A percentile compares a stretch with the other conserved stretches of the same genome.
Conservation (phyloP, 2,888 invertebrate species). For the Agelastica alni region DNA sequence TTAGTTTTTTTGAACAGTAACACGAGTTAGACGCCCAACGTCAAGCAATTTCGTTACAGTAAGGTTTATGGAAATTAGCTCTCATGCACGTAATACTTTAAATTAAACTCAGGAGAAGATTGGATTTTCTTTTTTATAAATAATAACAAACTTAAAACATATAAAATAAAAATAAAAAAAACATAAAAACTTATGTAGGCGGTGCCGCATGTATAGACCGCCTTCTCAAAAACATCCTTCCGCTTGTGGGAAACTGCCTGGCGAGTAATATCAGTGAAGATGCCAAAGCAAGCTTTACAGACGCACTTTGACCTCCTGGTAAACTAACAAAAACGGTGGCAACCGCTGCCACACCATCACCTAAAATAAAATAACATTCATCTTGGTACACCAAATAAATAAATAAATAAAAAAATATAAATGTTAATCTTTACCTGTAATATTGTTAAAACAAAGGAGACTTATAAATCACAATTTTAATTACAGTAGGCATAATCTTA, state of each 20-base stretch:
- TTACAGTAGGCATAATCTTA: background rate
- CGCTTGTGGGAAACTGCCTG: slow-evolving; percentile 62
- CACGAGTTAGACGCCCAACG: too few species aligned
- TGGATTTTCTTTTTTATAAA: slow-evolving; percentile 30
- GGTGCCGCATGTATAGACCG: slow-evolving; percentile 62
- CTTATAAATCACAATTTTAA: slow-evolving; percentile 1
- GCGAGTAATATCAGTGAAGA: slow-evolving; percentile 78
- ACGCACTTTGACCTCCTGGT: slow-evolving; percentile 82
- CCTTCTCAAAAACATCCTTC: slow-evolving; percentile 64
- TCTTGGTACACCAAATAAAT: too few species aligned
- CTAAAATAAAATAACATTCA: slow-evolving; percentile 51
- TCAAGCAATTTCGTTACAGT: too few species aligned
- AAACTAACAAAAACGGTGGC: slow-evolving; percentile 88
- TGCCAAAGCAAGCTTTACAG: slow-evolving; percentile 78
- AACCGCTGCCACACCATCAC: slow-evolving; percentile 88
- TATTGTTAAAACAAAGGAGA: too few species aligned
- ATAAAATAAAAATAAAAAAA: slow-evolving; percentile 28
- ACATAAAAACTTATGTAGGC: slow-evolving; percentile 48
- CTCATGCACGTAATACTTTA: too few species aligned
- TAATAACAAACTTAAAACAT: slow-evolving; percentile 35
- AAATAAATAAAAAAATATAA: too few species aligned
- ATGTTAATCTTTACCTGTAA: too few species aligned
- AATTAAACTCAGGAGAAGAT: too few species aligned
- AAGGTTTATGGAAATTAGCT: too few species aligned
- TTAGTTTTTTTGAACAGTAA: too few species aligned